Percentiles rank a stretch among this genome's conserved stretches.
Conservation (phyloP, 64 coral and sea anemone genomes). For the Stichodactyla mertensii region DNA sequence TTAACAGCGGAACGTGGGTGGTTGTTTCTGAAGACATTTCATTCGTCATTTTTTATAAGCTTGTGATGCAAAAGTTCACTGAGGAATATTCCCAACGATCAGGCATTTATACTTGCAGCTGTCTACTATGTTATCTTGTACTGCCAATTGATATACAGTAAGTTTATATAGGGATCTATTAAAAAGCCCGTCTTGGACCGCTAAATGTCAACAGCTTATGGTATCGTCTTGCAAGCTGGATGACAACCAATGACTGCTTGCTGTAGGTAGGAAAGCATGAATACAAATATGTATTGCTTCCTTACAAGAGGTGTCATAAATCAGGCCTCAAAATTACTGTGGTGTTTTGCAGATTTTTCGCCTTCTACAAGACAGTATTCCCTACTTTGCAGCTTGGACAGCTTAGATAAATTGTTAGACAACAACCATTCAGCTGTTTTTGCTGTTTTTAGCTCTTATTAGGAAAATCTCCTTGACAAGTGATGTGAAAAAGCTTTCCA, state of each 20-base stretch:
- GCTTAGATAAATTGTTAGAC: neutral
- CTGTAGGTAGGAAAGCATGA: neutral
- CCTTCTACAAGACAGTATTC: neutral
- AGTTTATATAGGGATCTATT: no score
- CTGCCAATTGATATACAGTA: no score
- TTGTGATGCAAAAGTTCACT: neutral
- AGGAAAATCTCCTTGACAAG: neutral
- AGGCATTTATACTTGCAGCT: no score
- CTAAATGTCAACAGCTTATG: no score
- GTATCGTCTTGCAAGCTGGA: no score
- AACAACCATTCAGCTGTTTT: neutral
- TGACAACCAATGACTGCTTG: neutral
- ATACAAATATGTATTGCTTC: neutral
- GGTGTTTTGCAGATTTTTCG: neutral
- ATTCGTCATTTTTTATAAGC: slow-evolving; percentile 8
- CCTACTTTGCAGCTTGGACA: neutral
- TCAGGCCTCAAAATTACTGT: neutral
- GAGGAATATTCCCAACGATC: neutral
- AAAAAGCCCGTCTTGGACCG: no score
- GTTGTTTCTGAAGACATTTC: slow-evolving; percentile 3
- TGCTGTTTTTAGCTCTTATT: neutral
- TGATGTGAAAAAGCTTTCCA: neutral
- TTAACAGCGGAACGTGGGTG: slow-evolving; percentile 25
- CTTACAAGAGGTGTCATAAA: neutral
- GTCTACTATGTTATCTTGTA: no score